These are phyloP conservation scores for Orientallactaga bullata DNA, from an alignment of 2,113 vertebrate species.

Conservation along the genomic window DNA sequence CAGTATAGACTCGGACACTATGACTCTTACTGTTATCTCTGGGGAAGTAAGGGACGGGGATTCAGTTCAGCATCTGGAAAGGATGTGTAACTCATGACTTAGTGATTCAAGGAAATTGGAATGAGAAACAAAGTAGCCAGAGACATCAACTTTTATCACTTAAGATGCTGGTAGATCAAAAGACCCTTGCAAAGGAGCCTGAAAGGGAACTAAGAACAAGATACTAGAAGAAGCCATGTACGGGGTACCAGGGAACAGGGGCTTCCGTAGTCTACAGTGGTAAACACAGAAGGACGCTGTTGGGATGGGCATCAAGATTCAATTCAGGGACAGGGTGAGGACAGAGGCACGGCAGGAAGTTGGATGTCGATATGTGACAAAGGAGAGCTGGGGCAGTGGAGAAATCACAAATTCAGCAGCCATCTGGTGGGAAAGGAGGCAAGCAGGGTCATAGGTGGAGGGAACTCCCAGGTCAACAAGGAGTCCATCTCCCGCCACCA, in stretches of 20 bases:
- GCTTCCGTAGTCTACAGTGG: neutral
- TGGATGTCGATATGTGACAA: neutral
- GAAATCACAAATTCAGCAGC: too few relatives aligned
- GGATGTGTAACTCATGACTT: neutral
- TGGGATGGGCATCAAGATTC: neutral
- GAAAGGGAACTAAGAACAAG: neutral
- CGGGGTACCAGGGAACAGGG: neutral
- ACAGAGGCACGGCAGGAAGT: neutral
- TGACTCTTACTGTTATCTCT: neutral
- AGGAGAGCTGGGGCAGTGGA: neutral
- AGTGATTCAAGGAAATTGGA: neutral
- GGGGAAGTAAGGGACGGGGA: neutral
- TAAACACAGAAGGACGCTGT: accelerated
- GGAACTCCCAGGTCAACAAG: neutral
- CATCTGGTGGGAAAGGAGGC: neutral
- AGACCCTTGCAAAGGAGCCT: neutral
- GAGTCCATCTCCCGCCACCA: neutral
- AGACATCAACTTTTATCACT: neutral
- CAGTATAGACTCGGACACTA: neutral
- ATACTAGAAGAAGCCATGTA: neutral
- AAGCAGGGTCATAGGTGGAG: accelerated
- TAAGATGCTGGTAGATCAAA: neutral
- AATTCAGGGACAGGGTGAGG: neutral
- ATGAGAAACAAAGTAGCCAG: neutral
- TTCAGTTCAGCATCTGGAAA: neutral